phyloP scores from a whole-genome alignment of 2,888 invertebrate genomes.

The Schizotus pectinicornis region DNA sequence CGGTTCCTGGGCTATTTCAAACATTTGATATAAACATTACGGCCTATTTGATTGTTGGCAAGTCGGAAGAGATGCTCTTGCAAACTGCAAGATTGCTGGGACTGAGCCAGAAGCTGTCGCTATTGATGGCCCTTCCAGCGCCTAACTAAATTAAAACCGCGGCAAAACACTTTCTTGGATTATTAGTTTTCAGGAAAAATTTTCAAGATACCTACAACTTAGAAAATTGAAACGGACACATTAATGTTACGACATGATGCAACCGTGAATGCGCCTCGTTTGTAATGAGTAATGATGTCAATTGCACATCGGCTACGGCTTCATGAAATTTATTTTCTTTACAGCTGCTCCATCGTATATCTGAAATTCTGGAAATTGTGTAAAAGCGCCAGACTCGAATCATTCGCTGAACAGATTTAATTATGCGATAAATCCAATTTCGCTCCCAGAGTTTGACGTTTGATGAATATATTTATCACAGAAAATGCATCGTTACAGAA shows the following conservation, averaged over 20 bases:
- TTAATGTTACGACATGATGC: too few relatives aligned
- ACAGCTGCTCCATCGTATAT: background rate
- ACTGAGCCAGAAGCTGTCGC: background rate
- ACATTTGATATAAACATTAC: conserved; percentile 17
- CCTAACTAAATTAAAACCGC: too few relatives aligned
- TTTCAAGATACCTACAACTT: too few relatives aligned
- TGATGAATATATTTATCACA: conserved; percentile 17
- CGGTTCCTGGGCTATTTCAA: conserved; percentile 4
- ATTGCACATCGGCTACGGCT: too few relatives aligned
- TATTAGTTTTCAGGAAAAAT: too few relatives aligned
- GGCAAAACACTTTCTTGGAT: too few relatives aligned
- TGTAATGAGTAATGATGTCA: too few relatives aligned
- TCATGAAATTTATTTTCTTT: too few relatives aligned
- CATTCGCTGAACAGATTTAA: background rate
- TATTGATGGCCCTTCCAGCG: background rate
- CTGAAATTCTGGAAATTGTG: conserved; percentile 1
- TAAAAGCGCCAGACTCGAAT: background rate
- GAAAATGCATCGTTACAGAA: conserved; percentile 12
- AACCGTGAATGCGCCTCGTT: too few relatives aligned
- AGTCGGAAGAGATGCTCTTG: background rate
- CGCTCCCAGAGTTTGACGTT: conserved; percentile 3
- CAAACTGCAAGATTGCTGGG: too few relatives aligned
- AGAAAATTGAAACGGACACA: too few relatives aligned
- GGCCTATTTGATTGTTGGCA: conserved; percentile 6
- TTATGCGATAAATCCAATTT: conserved; percentile 7